A percentile compares a stretch with the other conserved stretches of the same genome.
These are phyloP conservation scores for Trachythela sp. DNA, from an alignment of 64 coral and sea anemone genomes.

Conservation along the genomic window DNA sequence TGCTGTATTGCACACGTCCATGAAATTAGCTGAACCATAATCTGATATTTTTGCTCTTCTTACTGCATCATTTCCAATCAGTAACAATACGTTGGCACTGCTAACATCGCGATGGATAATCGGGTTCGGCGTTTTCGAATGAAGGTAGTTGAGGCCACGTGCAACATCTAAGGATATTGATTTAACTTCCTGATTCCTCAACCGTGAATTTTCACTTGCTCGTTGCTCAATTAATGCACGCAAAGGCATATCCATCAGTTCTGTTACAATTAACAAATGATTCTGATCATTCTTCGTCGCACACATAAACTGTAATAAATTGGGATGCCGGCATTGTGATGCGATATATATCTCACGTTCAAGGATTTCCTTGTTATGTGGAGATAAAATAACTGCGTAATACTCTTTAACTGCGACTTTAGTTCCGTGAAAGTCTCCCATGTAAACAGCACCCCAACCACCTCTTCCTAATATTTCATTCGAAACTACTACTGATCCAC, in stretches of 20 bases:
- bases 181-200: neutral
- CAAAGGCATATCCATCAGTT: constrained; percentile 50
- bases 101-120: constrained; percentile 17
- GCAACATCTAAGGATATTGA: neutral
- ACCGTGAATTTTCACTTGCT: neutral
- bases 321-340: constrained; percentile 52
- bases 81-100: constrained; percentile 7
- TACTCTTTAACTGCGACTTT: constrained; percentile 47
- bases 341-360: constrained; percentile 60
- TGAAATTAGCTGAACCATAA: no score
- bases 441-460: neutral
- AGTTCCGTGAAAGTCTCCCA: constrained; percentile 32
- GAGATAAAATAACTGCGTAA: constrained; percentile 24
- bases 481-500: neutral
- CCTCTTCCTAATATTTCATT: constrained; percentile 24
- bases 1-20: no score
- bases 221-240: neutral
- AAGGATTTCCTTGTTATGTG: constrained; percentile 26
- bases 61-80: no score
- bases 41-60: no score
- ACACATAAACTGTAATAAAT: constrained; percentile 65
- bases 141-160: neutral
- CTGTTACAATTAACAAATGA: constrained; percentile 39
- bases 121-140: neutral
- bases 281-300: constrained; percentile 38